Evolutionary conservation across 2,113 vertebrate species (phyloP).

Genomic region (Dunckerocampus dactyliophorus): DNA sequence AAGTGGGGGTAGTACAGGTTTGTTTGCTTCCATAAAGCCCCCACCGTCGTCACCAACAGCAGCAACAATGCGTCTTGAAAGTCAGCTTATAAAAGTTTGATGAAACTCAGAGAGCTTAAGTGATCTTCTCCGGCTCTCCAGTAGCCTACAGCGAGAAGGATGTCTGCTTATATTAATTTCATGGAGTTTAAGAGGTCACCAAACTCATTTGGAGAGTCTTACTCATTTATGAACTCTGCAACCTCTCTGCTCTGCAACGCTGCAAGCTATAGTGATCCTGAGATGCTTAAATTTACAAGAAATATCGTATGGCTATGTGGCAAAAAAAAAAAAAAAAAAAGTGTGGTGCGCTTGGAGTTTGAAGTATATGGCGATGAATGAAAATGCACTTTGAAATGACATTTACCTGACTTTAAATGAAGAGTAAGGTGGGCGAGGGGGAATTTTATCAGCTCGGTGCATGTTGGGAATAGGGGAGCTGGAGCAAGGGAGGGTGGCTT

Average conservation of each 20-base stretch:
- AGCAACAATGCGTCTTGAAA: slow-evolving; percentile 84
- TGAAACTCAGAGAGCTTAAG: slow-evolving; percentile 88
- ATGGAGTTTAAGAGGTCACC: slow-evolving; percentile 92
- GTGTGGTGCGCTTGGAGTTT: slow-evolving; percentile 51
- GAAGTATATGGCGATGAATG: slow-evolving; percentile 38
- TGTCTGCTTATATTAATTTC: slow-evolving; percentile 99
- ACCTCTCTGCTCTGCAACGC: slow-evolving; percentile 67
- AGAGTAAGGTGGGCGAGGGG: slow-evolving; percentile 44
- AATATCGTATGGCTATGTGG: slow-evolving; percentile 60
- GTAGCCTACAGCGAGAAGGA: slow-evolving; percentile 77
- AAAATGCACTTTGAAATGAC: slow-evolving; percentile 53
- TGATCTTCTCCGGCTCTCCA: slow-evolving; percentile 80
- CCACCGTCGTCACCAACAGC: slow-evolving; percentile 82
- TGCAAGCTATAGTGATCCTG: slow-evolving; percentile 70
- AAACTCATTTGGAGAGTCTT: slow-evolving; percentile 87
- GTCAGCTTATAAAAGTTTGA: slow-evolving; percentile 93
- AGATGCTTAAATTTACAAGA: slow-evolving; percentile 70
- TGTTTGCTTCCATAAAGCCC: slow-evolving; percentile 77
- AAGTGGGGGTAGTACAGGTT: slow-evolving; percentile 80
- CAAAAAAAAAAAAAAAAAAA: slow-evolving; percentile 28
- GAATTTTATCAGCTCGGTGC: slow-evolving; percentile 42
- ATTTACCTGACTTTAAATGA: slow-evolving; percentile 62
- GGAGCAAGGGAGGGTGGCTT: slow-evolving; percentile 7
- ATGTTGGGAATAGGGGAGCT: slow-evolving; percentile 21
- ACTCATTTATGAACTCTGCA: slow-evolving; percentile 88